Evolutionary conservation across 2,113 vertebrate genomes (phyloP), one percentile per base, ranked within the genome.

Genomic region (Tichodroma muraria): DNA sequence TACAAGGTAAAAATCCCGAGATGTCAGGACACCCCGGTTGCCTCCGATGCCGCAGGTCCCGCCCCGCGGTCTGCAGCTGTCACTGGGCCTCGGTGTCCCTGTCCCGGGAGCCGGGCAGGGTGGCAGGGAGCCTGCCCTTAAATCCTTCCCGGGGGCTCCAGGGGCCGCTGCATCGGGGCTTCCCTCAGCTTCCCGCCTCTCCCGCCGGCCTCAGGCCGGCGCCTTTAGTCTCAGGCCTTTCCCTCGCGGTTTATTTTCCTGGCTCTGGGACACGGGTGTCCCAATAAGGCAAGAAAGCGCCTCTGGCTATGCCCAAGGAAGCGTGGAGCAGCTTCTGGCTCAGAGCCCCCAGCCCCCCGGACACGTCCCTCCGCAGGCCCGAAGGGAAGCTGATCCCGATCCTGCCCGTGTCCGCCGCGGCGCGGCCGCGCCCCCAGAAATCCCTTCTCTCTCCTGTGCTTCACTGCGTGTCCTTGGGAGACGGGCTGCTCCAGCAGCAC

Each of bases 161-260:
- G 45, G 1, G 0, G 40, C 15, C 1, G 3, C 8, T 15, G 13
- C 8, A 25, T 0, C 0, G 0, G 3, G 8, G 14, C 14, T 50
- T 21, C 47, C 22, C 30, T 44, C n/a, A 30, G 70, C 54, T 38
- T 37, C 56, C 38, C 0, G 1, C 11, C 8, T 4, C 33, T 52
- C 33, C 37, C 1, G 4, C 30, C 0, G 3, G 22, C 38, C 40
- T 35, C 23, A 50, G 56, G 38, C 10, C 11, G 13, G 8, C 7
- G 16, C 18, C 44, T 80, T 54, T 38, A 19, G 4, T 16, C 22
- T 40, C 53, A 11, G 18, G 35, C 23, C 45, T 54, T 87, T 21
- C 45, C n/a, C 24, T 35, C 0, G 0, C 1, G 0, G 4, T 65
- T 77, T 60, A 12, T 72, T 79, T 73, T 40, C 47, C 42, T 40